A percentile compares a stretch with the other conserved stretches of the same genome.
Conservation (phyloP, 2,113 vertebrate species). For the Protobothrops flavoviridis region DNA sequence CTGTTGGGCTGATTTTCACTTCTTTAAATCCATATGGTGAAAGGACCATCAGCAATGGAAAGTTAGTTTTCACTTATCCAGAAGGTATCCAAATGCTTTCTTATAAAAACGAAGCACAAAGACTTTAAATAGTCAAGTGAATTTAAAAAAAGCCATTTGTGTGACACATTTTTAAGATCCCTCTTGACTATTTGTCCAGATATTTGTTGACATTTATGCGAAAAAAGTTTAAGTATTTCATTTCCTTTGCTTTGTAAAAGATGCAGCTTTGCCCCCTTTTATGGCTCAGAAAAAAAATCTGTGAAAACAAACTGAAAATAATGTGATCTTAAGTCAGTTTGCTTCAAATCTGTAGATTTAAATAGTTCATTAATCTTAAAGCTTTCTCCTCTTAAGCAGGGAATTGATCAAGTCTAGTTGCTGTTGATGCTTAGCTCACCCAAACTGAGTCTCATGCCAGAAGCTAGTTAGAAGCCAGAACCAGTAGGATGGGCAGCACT, state of each 20-base stretch:
- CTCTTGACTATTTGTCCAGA: not conserved
- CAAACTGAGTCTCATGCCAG: no score
- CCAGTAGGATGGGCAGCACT: not conserved
- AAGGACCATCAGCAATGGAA: not conserved
- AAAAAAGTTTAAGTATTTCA: conserved; percentile 19
- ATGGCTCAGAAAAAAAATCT: conserved; percentile 44
- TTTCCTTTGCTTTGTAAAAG: conserved; percentile 54
- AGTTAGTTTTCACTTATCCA: conserved; percentile 18
- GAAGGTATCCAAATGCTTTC: not conserved
- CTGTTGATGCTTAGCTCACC: not conserved
- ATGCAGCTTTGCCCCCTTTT: conserved; percentile 53
- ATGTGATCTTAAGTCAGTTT: not conserved
- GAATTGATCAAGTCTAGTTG: conserved; percentile 16
- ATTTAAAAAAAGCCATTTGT: conserved; percentile 47
- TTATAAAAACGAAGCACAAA: conserved; percentile 37
- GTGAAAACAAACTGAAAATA: conserved; percentile 29
- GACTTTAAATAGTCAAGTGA: not conserved
- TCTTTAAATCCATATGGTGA: not conserved
- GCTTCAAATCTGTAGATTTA: not conserved
- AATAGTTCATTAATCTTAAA: conserved; percentile 23
- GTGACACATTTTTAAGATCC: conserved; percentile 7
- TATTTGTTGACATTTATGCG: not conserved
- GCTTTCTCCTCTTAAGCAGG: conserved; percentile 32
- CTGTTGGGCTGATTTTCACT: no score
- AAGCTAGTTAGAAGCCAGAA: not conserved